A percentile compares a stretch with the other conserved stretches of the same genome.
Evolutionary conservation across 2,888 invertebrate species (phyloP).

Genomic region (Melinopterus prodromus): DNA sequence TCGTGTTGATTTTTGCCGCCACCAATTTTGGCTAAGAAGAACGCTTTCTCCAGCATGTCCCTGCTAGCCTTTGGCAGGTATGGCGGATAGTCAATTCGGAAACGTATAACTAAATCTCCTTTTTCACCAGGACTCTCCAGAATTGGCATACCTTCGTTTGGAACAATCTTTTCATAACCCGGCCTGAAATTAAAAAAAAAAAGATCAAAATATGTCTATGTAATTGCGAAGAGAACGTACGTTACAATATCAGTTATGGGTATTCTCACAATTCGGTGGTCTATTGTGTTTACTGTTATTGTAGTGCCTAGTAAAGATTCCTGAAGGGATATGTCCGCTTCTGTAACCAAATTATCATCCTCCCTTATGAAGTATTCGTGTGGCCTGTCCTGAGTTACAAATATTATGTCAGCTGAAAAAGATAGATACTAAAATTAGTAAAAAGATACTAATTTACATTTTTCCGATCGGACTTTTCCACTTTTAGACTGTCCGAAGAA

Average conservation of each 20-base stretch:
- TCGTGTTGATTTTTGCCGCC: conserved; percentile 54
- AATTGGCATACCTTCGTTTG: conserved; percentile 78
- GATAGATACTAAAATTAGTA: no score
- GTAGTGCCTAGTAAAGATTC: conserved; percentile 77
- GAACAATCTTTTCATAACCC: conserved; percentile 72
- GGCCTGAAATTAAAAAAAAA: conserved; percentile 60
- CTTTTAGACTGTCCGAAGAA: no score
- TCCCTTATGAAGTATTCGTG: conserved; percentile 73
- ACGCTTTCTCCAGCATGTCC: conserved; percentile 55
- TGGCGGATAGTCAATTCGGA: conserved; percentile 67
- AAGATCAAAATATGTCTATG: conserved; percentile 17
- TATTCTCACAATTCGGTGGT: conserved; percentile 72
- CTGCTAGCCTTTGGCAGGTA: conserved; percentile 64
- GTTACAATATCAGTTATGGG: conserved; percentile 76
- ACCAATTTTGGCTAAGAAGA: conserved; percentile 55
- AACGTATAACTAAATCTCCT: conserved; percentile 76
- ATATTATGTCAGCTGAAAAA: conserved; percentile 74
- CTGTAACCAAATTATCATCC: conserved; percentile 73
- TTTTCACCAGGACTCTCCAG: conserved; percentile 68
- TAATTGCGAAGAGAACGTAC: conserved; percentile 53
- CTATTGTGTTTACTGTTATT: conserved; percentile 73
- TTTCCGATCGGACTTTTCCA: no score
- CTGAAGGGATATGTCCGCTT: conserved; percentile 67
- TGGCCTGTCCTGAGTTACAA: conserved; percentile 75
- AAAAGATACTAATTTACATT: no score